These are phyloP conservation scores for Martes martes DNA, from an alignment of 2,113 vertebrate species.

Conservation along the genomic window DNA sequence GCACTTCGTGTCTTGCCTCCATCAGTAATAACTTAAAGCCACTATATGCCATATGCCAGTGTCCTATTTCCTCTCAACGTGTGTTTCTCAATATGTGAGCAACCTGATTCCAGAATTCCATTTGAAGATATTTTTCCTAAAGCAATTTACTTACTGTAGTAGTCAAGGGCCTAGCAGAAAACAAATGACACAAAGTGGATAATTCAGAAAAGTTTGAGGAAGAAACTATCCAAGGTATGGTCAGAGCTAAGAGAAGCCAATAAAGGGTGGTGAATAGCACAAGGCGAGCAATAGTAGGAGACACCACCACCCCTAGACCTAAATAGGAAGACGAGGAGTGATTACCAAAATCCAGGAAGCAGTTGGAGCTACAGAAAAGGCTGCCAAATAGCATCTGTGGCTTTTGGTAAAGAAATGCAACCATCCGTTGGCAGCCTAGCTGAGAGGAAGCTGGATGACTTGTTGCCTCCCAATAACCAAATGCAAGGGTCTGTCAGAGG, in stretches of 20 bases:
- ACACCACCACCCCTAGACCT: too few species aligned
- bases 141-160: not conserved
- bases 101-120: not conserved
- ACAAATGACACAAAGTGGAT: not conserved
- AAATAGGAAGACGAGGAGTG: not conserved
- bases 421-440: not conserved
- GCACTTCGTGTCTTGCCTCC: not conserved
- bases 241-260: not conserved
- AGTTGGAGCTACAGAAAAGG: not conserved
- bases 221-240: not conserved
- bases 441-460: not conserved
- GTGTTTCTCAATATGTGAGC: not conserved
- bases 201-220: not conserved
- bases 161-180: not conserved
- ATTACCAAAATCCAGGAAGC: not conserved
- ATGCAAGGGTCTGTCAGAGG: not conserved
- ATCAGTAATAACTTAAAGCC: rapidly evolving
- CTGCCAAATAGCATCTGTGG: not conserved
- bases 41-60: rapidly evolving
- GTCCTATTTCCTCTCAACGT: not conserved
- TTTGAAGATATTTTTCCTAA: not conserved
- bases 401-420: not conserved
- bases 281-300: not conserved
- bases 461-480: too few species aligned
- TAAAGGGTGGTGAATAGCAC: not conserved